Evolutionary conservation across 2,888 invertebrate genomes (phyloP), one percentile per base, ranked within the genome.

Genomic region (Helleia helle): DNA sequence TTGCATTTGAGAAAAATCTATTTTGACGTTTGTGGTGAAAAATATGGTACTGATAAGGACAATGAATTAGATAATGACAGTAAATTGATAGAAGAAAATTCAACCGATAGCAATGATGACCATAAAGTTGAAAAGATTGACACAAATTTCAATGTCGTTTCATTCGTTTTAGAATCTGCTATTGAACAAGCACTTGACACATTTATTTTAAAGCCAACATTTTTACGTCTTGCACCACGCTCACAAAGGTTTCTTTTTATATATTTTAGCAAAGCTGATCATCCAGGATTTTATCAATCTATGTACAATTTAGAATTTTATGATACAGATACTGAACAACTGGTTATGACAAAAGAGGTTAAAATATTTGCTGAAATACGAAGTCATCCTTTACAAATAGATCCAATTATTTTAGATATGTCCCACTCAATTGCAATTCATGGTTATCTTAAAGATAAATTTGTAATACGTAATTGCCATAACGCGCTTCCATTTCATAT

Each of bases 361-460:
- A 67, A 58, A 52, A 51, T 83, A 8, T 73, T 64, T 40, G 69
- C 69, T 9, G 74, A 80, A 54, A 57, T 72, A 40, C 50, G 76
- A 31, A 62, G 71, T 3, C 63, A 73, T 56, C 80, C 81, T 8
- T 52, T 83, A 42, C 42, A 56, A 49, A 60, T 83, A 50, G 8
- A 47, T 8, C 83, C 83, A 1, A 25, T 43, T 30, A 51, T 81
- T 25, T 55, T 83, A 42, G 80, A 80, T 43, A 75, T 83, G 75
- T 58, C 69, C 1, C 26, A 54, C 15, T 61, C 71, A 2, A 56
- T 62, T 22, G 40, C 66, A n/a, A 47, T 18, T n/a, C 59, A 70
- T 44, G 81, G 81, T 4, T 63, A 56, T 52, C 68, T 59, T 46
- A 49, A 66, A 57, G 72, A 67, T 46, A 24, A 44, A 31, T 66